These are phyloP conservation scores for Peromyscus aztecus DNA, from an alignment of 2,797 vertebrate species.

Conservation along the genomic window DNA sequence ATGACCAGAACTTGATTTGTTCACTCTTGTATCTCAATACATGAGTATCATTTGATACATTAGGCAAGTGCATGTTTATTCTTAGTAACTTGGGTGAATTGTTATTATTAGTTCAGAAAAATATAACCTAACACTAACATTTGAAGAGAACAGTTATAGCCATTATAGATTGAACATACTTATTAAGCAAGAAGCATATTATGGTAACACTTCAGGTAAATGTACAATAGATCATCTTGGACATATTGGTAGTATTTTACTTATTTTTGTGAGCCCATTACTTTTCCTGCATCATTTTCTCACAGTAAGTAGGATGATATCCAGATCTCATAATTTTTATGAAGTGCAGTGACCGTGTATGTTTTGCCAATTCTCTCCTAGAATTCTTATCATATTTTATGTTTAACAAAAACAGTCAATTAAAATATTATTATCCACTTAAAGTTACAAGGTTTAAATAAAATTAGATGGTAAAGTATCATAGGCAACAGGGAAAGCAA, in stretches of 20 bases:
- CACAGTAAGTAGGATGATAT: neutral
- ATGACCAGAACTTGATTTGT: neutral
- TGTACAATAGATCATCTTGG: neutral
- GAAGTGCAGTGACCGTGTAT: neutral
- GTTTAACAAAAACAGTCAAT: neutral
- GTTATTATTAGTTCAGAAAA: slow-evolving; percentile 87
- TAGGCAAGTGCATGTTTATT: neutral
- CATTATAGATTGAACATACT: slow-evolving; percentile 90
- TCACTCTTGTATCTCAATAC: neutral
- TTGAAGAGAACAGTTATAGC: slow-evolving; percentile 94
- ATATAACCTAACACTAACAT: slow-evolving; percentile 90
- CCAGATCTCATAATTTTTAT: neutral
- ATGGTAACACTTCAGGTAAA: slow-evolving; percentile 73
- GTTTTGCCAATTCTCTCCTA: neutral
- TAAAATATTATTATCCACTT: neutral
- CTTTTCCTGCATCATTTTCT: neutral
- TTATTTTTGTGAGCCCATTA: neutral
- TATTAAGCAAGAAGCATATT: slow-evolving; percentile 84
- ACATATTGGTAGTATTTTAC: neutral
- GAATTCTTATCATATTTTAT: neutral
- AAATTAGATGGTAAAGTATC: neutral
- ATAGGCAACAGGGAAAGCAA: neutral
- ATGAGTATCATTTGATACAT: neutral
- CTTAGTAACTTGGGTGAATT: neutral
- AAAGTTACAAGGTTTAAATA: neutral